Evolutionary conservation across 2,797 vertebrate species (phyloP).

Genomic region (Sandelia bainsii): DNA sequence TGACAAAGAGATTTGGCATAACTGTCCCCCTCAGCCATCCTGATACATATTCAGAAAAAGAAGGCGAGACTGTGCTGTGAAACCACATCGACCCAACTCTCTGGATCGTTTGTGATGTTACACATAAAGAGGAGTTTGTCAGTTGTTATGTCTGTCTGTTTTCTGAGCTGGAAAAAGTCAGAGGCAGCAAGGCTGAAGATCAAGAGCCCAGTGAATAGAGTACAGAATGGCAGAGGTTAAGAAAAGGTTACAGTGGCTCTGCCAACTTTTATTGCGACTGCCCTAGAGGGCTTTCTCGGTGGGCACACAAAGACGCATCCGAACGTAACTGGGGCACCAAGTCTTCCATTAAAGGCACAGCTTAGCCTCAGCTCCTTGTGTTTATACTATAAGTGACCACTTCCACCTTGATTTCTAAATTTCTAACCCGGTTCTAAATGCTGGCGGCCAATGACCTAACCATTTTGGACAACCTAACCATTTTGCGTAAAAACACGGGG

Average conservation of each 20-base stretch:
- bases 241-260: conserved; percentile 41
- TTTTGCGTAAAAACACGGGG: neutral
- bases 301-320: conserved; percentile 25
- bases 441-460: conserved; percentile 24
- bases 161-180: conserved; percentile 29
- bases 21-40: conserved; percentile 45
- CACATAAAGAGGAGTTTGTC: conserved; percentile 34
- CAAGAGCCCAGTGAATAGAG: conserved; percentile 34
- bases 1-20: conserved; percentile 48
- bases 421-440: conserved; percentile 15
- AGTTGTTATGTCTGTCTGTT: conserved; percentile 36
- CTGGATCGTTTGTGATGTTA: conserved; percentile 27
- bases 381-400: conserved; percentile 28
- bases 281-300: conserved; percentile 39
- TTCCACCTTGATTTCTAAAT: conserved; percentile 34
- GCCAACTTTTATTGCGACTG: conserved; percentile 49
- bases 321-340: conserved; percentile 46
- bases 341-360: conserved; percentile 31
- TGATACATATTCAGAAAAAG: conserved; percentile 37
- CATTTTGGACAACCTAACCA: neutral
- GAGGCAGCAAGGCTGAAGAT: conserved; percentile 35
- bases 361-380: neutral
- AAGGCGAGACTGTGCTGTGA: conserved; percentile 15
- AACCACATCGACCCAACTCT: conserved; percentile 16
- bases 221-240: conserved; percentile 53